Percentiles rank a stretch among this genome's conserved stretches.
phyloP scores from a whole-genome alignment of 2,888 invertebrate genomes.

The Drosophila gaucha region DNA sequence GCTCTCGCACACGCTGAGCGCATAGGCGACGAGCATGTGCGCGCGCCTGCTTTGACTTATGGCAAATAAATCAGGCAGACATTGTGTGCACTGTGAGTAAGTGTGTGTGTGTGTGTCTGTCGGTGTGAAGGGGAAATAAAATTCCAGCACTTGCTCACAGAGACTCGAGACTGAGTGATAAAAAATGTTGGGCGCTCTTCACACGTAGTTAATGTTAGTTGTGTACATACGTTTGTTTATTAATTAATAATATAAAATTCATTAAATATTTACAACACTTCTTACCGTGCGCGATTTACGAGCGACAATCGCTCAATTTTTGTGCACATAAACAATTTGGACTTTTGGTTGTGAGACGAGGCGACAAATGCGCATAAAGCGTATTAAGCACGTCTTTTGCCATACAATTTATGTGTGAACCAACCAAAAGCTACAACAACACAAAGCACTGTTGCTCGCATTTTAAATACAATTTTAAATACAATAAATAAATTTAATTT shows the following conservation, averaged over 20 bases:
- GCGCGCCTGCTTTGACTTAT: conserved; percentile 78
- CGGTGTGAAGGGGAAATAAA: conserved; percentile 65
- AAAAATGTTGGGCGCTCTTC: conserved; percentile 35
- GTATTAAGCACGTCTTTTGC: conserved; percentile 66
- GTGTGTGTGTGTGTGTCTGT: conserved; percentile 29
- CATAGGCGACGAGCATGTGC: conserved; percentile 49
- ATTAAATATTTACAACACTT: conserved; percentile 45
- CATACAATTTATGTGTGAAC: conserved; percentile 69
- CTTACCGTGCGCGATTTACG: conserved; percentile 54
- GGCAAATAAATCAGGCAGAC: conserved; percentile 74
- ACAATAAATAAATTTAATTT: conserved; percentile 72
- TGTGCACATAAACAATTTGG: conserved; percentile 57
- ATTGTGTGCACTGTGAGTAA: conserved; percentile 30
- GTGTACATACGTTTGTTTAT: conserved; percentile 37
- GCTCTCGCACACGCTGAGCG: conserved; percentile 38
- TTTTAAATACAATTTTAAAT: conserved; percentile 45
- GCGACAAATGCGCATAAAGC: conserved; percentile 58
- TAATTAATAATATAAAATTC: conserved; percentile 36
- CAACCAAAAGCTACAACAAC: conserved; percentile 14
- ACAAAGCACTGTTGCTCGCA: conserved; percentile 39
- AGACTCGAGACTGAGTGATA: conserved; percentile 46
- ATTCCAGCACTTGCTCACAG: conserved; percentile 43
- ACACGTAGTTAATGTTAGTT: conserved; percentile 50
- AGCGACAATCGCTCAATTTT: conserved; percentile 66
- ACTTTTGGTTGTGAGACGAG: conserved; percentile 42